Evolutionary conservation across 2,113 vertebrate genomes (phyloP).

Genomic region (Geococcyx californianus): DNA sequence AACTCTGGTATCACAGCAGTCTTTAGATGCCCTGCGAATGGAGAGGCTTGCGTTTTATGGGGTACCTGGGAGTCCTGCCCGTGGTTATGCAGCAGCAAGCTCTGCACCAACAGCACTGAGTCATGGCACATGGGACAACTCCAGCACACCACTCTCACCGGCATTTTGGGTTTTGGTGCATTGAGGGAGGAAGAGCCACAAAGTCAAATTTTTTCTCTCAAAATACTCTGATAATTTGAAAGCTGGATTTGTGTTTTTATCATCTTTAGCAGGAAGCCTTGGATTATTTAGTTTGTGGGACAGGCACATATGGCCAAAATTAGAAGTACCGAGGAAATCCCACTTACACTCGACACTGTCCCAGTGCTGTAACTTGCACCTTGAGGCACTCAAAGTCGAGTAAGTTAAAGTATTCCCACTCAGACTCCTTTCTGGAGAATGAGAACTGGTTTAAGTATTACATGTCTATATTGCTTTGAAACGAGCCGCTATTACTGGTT

Average conservation of each 20-base stretch:
- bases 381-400: not conserved
- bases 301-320: not conserved
- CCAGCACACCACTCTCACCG: accelerated
- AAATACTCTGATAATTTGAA: not conserved
- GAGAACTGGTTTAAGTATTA: not conserved
- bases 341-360: not conserved
- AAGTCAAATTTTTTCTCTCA: not conserved
- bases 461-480: not conserved
- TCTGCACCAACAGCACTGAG: slow-evolving; percentile 46
- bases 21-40: not conserved
- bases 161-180: not conserved
- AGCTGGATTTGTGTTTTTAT: not conserved
- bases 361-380: not conserved
- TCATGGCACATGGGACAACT: not conserved
- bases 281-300: slow-evolving; percentile 5
- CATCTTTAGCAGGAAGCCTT: not conserved
- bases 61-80: not conserved
- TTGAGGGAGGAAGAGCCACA: not conserved
- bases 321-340: slow-evolving; percentile 31
- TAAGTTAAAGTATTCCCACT: not conserved
- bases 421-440: not conserved
- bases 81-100: not conserved
- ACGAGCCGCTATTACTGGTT: not conserved
- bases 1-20: slow-evolving; percentile 11
- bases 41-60: slow-evolving; percentile 14